Conservation (phyloP, 2,797 vertebrate species). For the Platyrinchus mystaceus region DNA sequence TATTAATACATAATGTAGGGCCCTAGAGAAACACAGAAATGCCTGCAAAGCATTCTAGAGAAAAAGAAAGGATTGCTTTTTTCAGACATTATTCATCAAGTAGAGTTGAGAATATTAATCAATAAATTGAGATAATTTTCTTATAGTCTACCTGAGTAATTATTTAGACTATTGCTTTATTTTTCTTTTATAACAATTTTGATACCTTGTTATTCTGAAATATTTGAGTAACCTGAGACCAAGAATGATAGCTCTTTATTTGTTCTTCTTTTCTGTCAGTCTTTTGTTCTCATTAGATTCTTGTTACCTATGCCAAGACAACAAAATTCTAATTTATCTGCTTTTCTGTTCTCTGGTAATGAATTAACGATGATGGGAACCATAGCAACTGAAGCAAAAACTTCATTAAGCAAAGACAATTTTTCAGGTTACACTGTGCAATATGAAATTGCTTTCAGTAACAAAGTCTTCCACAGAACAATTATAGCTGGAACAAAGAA, state of each 20-base stretch:
- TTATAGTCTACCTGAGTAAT: background rate
- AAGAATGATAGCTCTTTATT: background rate
- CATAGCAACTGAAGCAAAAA: constrained; percentile 57
- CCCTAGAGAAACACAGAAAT: background rate
- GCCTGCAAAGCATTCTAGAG: background rate
- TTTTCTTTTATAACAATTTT: constrained; percentile 6
- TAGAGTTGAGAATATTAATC: background rate
- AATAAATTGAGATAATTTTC: constrained; percentile 6
- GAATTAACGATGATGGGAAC: constrained; percentile 7
- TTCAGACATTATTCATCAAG: background rate
- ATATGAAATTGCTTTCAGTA: constrained; percentile 31
- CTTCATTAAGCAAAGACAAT: constrained; percentile 27
- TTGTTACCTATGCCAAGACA: constrained; percentile 15
- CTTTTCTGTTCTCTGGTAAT: constrained; percentile 33
- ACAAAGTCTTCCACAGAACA: constrained; percentile 8
- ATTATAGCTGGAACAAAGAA: constrained; percentile 10
- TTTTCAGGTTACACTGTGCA: background rate
- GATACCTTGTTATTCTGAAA: constrained; percentile 8
- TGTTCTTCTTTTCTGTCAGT: constrained; percentile 4
- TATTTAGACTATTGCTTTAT: background rate
- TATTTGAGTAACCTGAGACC: constrained; percentile 8
- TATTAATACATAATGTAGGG: background rate
- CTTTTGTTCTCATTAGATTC: constrained; percentile 18
- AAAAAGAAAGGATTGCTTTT: background rate
- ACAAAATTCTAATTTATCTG: constrained; percentile 53